phyloP scores from a whole-genome alignment of 2,113 vertebrate genomes.

The Oriolus oriolus region DNA sequence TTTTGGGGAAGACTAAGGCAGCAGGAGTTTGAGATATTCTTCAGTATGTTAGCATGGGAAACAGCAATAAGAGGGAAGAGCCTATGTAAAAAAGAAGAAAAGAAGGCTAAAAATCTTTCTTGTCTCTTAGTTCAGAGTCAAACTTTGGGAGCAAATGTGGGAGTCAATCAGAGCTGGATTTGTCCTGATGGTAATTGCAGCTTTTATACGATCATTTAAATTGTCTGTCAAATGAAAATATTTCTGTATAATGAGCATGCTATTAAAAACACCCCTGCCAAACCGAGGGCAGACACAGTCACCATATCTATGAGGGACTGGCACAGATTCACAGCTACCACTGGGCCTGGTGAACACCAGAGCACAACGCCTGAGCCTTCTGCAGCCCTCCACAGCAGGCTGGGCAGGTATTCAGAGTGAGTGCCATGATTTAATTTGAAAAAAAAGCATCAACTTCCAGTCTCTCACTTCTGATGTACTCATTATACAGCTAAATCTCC shows the following conservation, averaged over 20 bases:
- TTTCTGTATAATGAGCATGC: slow-evolving; percentile 63
- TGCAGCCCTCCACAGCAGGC: neutral
- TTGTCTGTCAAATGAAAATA: slow-evolving; percentile 67
- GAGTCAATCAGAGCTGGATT: slow-evolving; percentile 60
- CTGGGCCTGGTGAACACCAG: neutral
- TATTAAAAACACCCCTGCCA: slow-evolving; percentile 59
- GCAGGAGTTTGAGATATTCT: neutral
- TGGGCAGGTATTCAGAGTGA: neutral
- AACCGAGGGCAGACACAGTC: slow-evolving; percentile 34
- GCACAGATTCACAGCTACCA: neutral
- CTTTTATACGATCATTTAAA: slow-evolving; percentile 61
- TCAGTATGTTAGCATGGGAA: neutral
- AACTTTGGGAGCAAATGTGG: slow-evolving; percentile 38
- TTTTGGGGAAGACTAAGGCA: neutral
- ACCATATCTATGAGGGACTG: slow-evolving; percentile 21
- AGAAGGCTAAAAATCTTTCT: slow-evolving; percentile 5
- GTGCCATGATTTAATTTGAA: neutral
- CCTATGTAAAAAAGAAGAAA: neutral
- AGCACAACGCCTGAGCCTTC: neutral
- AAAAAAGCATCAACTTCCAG: neutral
- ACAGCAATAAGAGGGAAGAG: neutral
- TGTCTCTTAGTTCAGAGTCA: neutral
- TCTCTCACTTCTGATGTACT: slow-evolving; percentile 60
- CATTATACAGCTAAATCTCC: slow-evolving; percentile 64
- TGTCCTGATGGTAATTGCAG: slow-evolving; percentile 64